Evolutionary conservation across 2,797 vertebrate species (phyloP).

Genomic region (Syngnathus acus): DNA sequence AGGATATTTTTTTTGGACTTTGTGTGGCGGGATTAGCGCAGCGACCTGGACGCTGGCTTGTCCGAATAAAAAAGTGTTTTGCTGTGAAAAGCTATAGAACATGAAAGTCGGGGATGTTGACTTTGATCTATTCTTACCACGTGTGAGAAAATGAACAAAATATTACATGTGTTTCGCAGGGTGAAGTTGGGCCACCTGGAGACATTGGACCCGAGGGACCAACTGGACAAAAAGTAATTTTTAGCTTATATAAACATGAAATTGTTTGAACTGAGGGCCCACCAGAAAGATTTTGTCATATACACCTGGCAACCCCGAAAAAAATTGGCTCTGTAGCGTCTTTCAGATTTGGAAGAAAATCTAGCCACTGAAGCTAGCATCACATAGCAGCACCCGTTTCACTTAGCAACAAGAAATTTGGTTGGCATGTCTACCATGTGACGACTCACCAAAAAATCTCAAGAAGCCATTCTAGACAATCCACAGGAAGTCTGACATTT

Average conservation of each 20-base stretch:
- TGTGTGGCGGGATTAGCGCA: constrained; percentile 65
- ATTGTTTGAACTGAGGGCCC: neutral
- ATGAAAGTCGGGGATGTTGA: constrained; percentile 34
- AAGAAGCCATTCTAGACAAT: neutral
- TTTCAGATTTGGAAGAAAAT: neutral
- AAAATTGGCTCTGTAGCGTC: neutral
- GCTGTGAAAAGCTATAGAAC: constrained; percentile 39
- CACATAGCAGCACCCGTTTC: neutral
- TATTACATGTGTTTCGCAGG: constrained; percentile 53
- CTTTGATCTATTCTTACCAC: constrained; percentile 30
- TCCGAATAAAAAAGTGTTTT: constrained; percentile 46
- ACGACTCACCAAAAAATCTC: neutral
- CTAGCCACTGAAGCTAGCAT: neutral
- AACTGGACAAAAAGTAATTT: constrained; percentile 79
- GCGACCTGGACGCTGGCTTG: constrained; percentile 40
- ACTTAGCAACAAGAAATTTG: neutral
- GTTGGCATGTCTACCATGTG: neutral
- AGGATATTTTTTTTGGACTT: constrained; percentile 72
- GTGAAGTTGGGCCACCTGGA: constrained; percentile 71
- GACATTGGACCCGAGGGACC: constrained; percentile 74
- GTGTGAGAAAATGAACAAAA: constrained; percentile 6
- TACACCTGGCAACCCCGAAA: neutral
- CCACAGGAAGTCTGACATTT: neutral
- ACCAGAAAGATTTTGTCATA: neutral
- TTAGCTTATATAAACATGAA: neutral